phyloP scores from a whole-genome alignment of 1,140 invertebrate genomes.

The Conopomorpha cramerella region DNA sequence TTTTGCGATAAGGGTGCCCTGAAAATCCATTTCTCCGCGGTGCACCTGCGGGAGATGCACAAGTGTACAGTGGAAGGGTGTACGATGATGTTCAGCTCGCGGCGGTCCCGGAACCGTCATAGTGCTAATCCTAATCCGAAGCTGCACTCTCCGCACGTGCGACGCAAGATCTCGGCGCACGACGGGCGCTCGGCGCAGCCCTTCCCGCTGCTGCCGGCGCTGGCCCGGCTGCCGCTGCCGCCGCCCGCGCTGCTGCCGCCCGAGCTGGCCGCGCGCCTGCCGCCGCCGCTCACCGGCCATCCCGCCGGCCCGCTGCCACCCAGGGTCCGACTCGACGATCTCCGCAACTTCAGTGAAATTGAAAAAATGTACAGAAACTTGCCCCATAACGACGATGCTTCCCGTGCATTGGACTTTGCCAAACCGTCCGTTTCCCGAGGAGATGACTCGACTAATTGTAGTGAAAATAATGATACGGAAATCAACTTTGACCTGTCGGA shows the following conservation, averaged over 20 bases:
- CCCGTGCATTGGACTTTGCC: constrained; percentile 34
- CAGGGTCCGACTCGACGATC: constrained; percentile 59
- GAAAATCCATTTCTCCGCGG: constrained; percentile 99
- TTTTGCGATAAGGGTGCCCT: constrained; percentile 99
- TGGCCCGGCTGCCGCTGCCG: constrained; percentile 51
- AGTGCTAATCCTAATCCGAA: constrained; percentile 99
- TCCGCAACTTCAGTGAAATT: constrained; percentile 57
- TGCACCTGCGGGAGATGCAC: constrained; percentile 80
- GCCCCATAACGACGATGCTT: constrained; percentile 28
- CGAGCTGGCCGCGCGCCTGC: constrained; percentile 61
- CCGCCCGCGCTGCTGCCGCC: constrained; percentile 34
- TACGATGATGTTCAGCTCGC: constrained; percentile 80
- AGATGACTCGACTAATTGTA: constrained; percentile 33
- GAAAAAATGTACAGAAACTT: constrained; percentile 58
- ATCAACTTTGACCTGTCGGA: constrained; percentile 27
- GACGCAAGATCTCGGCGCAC: constrained; percentile 90
- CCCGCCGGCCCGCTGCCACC: constrained; percentile 65
- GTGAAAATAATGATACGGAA: constrained; percentile 33
- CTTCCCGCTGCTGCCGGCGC: constrained; percentile 73
- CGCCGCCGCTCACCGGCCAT: constrained; percentile 60
- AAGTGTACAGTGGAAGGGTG: constrained; percentile 79
- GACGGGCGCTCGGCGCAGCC: constrained; percentile 87
- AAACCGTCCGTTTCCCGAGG: constrained; percentile 21
- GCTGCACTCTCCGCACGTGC: constrained; percentile 91
- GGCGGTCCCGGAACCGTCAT: constrained; percentile 75